phyloP scores from a whole-genome alignment of 2,888 invertebrate species.

The Odontothrips loti region DNA sequence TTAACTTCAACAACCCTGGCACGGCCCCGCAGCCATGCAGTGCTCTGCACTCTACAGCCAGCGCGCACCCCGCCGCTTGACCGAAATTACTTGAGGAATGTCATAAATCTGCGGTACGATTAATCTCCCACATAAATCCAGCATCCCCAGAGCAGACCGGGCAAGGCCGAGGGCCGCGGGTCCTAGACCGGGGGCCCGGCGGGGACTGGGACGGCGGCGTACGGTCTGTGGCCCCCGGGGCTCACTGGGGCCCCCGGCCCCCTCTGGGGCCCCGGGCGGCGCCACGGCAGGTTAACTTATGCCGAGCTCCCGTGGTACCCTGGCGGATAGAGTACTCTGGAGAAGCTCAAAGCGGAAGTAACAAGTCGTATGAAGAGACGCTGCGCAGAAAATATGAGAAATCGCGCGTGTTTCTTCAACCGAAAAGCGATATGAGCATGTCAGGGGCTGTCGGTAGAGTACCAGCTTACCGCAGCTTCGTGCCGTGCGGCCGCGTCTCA shows the following conservation, averaged over 20 bases:
- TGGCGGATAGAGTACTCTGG: too few species aligned
- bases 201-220: background rate
- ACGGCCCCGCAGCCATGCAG: too few species aligned
- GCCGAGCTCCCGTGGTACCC: background rate
- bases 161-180: background rate
- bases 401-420: too few species aligned
- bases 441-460: too few species aligned
- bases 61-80: background rate
- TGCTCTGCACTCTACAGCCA: too few species aligned
- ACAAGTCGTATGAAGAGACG: too few species aligned
- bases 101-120: background rate
- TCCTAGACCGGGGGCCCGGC: background rate
- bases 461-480: too few species aligned
- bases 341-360: too few species aligned
- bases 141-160: background rate
- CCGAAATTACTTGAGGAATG: conserved; percentile 6
- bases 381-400: too few species aligned
- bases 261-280: background rate
- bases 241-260: background rate
- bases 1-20: background rate
- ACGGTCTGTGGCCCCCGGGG: background rate
- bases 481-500: too few species aligned
- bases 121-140: background rate
- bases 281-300: background rate
- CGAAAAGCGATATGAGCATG: too few species aligned